Evolutionary conservation across 2,888 invertebrate genomes (phyloP).

Genomic region (Elmis aenea): DNA sequence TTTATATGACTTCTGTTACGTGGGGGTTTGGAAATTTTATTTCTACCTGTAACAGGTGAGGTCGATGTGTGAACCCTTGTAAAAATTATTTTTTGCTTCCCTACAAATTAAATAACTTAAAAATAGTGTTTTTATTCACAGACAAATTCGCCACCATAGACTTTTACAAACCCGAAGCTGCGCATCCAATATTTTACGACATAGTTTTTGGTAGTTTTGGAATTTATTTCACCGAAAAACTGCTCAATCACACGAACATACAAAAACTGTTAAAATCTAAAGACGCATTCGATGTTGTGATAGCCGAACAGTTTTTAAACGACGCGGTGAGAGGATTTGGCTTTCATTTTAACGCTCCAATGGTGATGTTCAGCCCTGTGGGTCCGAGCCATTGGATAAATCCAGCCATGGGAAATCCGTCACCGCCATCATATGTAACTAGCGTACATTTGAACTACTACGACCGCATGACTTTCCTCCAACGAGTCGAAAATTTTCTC

Average conservation of each 20-base stretch:
- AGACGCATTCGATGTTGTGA: constrained; percentile 35
- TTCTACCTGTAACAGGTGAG: too few species aligned
- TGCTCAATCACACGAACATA: constrained; percentile 13
- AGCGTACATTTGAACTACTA: constrained; percentile 33
- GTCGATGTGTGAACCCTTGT: too few species aligned
- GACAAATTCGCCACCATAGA: too few species aligned
- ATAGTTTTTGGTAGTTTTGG: too few species aligned
- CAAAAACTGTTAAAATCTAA: constrained; percentile 24
- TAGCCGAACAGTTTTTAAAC: constrained; percentile 45
- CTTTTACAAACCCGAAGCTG: too few species aligned
- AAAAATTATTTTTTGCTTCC: too few species aligned
- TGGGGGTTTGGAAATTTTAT: not conserved
- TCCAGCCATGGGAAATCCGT: constrained; percentile 45
- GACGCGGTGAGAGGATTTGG: constrained; percentile 43
- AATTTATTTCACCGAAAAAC: too few species aligned
- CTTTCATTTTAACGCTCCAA: constrained; percentile 32
- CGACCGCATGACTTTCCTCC: constrained; percentile 11
- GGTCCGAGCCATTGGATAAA: constrained; percentile 44
- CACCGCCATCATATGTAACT: constrained; percentile 48
- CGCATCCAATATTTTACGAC: too few species aligned
- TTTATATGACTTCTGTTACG: not conserved
- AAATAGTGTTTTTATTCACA: too few species aligned
- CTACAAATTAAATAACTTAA: too few species aligned
- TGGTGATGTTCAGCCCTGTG: constrained; percentile 35
- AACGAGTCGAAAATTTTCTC: constrained; percentile 14